Conservation (phyloP, 2,113 vertebrate genomes). For the Empidonax traillii region DNA sequence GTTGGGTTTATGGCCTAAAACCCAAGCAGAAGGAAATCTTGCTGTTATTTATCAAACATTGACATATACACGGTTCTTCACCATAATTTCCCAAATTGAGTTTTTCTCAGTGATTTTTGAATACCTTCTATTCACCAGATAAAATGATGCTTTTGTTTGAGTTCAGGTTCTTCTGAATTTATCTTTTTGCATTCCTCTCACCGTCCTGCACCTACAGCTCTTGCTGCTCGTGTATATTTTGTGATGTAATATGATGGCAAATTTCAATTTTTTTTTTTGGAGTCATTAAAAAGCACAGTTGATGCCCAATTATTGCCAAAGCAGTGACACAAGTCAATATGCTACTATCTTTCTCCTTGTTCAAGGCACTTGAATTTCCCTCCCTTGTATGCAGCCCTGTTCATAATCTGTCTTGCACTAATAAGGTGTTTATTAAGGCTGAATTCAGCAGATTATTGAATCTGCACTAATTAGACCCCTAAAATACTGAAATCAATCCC, state of each 20-base stretch:
- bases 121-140: neutral
- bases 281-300: neutral
- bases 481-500: neutral
- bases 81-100: neutral
- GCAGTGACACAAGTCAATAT: neutral
- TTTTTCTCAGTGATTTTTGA: neutral
- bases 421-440: neutral
- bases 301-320: neutral
- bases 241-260: neutral
- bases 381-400: neutral
- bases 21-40: neutral
- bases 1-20: neutral
- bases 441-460: neutral
- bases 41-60: neutral
- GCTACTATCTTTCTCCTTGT: neutral
- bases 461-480: neutral
- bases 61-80: neutral
- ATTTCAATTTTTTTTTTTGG: rapidly evolving
- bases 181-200: neutral
- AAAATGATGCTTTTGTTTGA: neutral
- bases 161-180: neutral
- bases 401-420: neutral
- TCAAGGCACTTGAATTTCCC: neutral
- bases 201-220: neutral
- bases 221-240: neutral